These are phyloP conservation scores for Dryobates pubescens DNA, from an alignment of 2,797 vertebrate species.

Conservation along the genomic window DNA sequence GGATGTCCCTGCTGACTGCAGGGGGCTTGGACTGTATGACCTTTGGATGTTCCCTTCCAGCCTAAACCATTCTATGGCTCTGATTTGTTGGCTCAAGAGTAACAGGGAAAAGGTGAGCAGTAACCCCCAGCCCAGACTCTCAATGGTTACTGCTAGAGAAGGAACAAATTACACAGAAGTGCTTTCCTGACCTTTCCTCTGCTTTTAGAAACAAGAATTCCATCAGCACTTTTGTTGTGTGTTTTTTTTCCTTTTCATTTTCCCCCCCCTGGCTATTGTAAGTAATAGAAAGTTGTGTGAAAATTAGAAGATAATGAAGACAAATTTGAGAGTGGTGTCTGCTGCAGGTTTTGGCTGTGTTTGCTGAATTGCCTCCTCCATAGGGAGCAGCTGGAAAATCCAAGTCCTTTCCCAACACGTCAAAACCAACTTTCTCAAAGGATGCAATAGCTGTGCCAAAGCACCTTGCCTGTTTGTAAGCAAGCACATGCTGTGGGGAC, in stretches of 20 bases:
- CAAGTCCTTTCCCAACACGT: constrained; percentile 35
- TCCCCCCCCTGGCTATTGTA: background rate
- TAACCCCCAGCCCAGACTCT: background rate
- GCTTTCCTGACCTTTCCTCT: background rate
- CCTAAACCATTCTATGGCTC: background rate
- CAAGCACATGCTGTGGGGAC: background rate
- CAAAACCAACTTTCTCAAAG: constrained; percentile 40
- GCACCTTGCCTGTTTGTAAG: constrained; percentile 40
- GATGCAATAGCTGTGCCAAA: constrained; percentile 34
- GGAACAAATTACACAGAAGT: background rate
- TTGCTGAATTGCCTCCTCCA: constrained; percentile 9
- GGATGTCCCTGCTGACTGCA: no score
- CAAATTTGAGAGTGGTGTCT: constrained; percentile 25
- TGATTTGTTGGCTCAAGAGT: background rate
- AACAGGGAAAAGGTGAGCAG: background rate
- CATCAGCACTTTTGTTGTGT: background rate
- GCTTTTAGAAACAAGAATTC: background rate
- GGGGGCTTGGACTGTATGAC: no score
- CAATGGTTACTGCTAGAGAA: background rate
- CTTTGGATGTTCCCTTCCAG: no score
- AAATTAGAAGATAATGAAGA: constrained; percentile 32
- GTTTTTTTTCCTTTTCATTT: background rate
- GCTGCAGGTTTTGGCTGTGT: constrained; percentile 15
- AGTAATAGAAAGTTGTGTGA: background rate
- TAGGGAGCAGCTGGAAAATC: constrained; percentile 26